Evolutionary conservation across 2,888 invertebrate genomes (phyloP), one percentile per base, ranked within the genome.

Genomic region (Danaus chrysippus): DNA sequence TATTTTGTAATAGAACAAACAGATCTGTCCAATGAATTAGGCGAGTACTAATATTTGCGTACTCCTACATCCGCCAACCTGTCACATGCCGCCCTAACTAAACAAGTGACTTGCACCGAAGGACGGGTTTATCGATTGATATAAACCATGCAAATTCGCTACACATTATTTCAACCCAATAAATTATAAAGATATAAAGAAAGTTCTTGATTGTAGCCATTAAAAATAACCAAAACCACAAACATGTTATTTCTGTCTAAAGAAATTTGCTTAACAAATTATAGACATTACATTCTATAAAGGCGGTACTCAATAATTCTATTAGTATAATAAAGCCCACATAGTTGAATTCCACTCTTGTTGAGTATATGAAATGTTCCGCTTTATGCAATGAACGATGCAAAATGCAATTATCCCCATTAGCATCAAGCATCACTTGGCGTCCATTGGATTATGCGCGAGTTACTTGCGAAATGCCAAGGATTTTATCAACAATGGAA

Each of bases 1-100:
- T 58, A 46, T 86, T 87, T 81, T 80, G 85, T 82, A 87, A 87
- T 84, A 80, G 77, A 75, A 77, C 79, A 82, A 85, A 86, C 79
- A 80, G 71, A 78, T 75, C 71, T 74, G 71, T 71, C 74, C 71
- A 77, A 75, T 77, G 79, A 82, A 82, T 86, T 87, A 79, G 81
- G 84, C 80, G 83, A 86, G 83, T 77, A 81, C 80, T 77, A 89
- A 90, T 89, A 90, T 90, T 89, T 89, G 89, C 86, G 78, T 72
- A 87, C 89, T 83, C 88, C 88, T 84, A 87, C 90, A 81, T 84
- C 83, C 83, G 83, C 84, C 79, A 84, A 84, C 83, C 79, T 83
- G 87, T 81, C 77, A 79, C 77, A 74, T 74, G 74, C 75, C 76
- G 68, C 70, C 62, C 65, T 67, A 72, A 63, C 69, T 67, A 67